phyloP scores from a whole-genome alignment of 2,797 vertebrate species.

The Ficedula albicollis region DNA sequence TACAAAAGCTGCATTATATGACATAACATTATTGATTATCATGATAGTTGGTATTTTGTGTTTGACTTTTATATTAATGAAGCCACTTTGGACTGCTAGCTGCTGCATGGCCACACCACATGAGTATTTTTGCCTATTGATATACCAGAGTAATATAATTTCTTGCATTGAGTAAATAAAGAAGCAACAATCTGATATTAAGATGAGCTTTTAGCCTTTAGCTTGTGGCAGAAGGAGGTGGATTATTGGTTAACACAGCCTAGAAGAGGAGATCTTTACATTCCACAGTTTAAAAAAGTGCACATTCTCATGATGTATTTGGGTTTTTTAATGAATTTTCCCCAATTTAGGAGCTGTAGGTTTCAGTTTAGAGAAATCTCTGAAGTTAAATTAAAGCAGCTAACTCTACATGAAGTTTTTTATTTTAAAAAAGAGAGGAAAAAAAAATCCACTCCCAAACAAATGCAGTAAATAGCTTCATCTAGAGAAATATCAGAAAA shows the following conservation, averaged over 20 bases:
- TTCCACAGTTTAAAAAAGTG: not conserved
- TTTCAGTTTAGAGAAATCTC: not conserved
- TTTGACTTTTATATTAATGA: not conserved
- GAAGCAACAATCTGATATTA: not conserved
- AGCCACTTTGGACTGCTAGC: not conserved
- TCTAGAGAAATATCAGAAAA: not conserved
- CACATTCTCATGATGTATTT: not conserved
- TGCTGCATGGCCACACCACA: not conserved
- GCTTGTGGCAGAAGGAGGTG: not conserved
- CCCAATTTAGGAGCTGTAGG: not conserved
- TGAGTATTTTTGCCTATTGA: not conserved
- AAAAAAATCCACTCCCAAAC: not conserved
- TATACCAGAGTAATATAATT: not conserved
- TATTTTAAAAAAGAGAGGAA: not conserved
- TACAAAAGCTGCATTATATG: not conserved
- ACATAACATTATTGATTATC: not conserved
- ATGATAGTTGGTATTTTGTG: rapidly evolving
- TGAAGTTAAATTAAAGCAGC: not conserved
- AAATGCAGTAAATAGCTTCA: not conserved
- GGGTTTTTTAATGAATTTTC: not conserved
- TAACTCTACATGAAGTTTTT: not conserved
- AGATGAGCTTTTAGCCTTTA: not conserved
- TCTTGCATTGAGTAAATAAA: not conserved
- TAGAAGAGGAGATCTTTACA: rapidly evolving
- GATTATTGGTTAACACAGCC: not conserved